phyloP scores from a whole-genome alignment of 2,797 vertebrate species.

The Gallinago nigripennis region DNA sequence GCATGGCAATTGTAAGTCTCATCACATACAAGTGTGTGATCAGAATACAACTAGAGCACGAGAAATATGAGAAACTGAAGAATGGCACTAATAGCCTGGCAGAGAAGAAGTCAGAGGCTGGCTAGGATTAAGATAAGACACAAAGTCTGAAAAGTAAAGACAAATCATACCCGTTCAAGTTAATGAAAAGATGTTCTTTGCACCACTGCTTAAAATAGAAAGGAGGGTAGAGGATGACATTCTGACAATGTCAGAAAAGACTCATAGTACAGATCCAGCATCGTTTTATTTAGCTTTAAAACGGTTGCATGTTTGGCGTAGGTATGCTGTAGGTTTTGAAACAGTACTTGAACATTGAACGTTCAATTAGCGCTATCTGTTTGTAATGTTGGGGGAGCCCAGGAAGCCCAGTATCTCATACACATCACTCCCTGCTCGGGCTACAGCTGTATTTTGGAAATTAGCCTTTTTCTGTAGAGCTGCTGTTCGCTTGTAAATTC shows the following conservation, averaged over 20 bases:
- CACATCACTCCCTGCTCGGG: background rate
- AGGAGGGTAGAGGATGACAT: background rate
- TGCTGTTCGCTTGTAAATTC: too few relatives aligned
- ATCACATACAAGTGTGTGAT: background rate
- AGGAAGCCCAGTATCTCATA: rapidly evolving
- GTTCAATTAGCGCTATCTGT: rapidly evolving
- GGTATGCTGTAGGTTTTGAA: background rate
- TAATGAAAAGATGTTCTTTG: background rate
- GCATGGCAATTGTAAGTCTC: background rate
- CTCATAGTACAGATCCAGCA: background rate
- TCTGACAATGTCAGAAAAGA: background rate
- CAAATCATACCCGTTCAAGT: background rate
- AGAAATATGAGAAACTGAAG: background rate
- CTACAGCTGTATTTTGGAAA: background rate
- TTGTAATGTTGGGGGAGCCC: background rate
- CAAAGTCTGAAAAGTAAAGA: background rate
- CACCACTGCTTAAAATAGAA: background rate
- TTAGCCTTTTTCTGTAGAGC: background rate
- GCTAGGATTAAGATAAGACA: background rate
- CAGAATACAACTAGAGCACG: background rate
- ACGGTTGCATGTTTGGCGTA: background rate
- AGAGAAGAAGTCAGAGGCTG: background rate
- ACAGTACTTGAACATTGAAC: rapidly evolving
- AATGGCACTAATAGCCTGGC: background rate
- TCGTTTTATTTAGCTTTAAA: background rate